phyloP scores from a whole-genome alignment of 2,797 vertebrate species.

The Salarias fasciatus region DNA sequence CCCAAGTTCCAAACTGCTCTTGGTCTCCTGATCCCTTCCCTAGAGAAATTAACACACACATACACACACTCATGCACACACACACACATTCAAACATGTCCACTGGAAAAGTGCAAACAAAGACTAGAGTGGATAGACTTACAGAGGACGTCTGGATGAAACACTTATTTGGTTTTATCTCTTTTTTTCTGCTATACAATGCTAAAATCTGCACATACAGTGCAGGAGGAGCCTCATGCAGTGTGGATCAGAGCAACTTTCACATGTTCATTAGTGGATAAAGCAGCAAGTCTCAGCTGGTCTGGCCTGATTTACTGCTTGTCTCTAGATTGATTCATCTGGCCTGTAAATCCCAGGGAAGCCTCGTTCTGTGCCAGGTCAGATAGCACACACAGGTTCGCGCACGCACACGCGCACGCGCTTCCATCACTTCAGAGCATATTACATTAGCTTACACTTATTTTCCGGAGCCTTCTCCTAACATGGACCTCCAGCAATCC shows the following conservation, averaged over 20 bases:
- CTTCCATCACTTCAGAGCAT: no score
- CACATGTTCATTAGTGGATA: constrained; percentile 31
- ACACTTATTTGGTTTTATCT: no score
- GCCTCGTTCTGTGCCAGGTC: constrained; percentile 28
- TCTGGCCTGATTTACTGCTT: constrained; percentile 69
- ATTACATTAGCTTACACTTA: no score
- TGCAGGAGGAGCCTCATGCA: constrained; percentile 1
- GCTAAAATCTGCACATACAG: constrained; percentile 9
- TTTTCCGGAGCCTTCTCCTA: no score
- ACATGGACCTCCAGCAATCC: no score
- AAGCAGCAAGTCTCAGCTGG: constrained; percentile 51
- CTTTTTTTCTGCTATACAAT: no score
- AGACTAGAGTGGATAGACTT: no score
- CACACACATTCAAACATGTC: neutral
- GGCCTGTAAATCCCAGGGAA: constrained; percentile 48
- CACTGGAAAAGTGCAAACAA: no score
- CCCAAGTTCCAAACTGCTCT: constrained; percentile 57
- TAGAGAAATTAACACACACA: constrained; percentile 51
- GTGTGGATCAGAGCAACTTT: constrained; percentile 25
- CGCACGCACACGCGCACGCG: neutral
- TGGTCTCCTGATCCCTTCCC: constrained; percentile 53
- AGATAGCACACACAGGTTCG: constrained; percentile 24
- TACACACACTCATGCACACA: constrained; percentile 8
- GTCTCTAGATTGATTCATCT: constrained; percentile 67
- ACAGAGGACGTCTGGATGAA: no score